Evolutionary conservation across 2,797 vertebrate genomes (phyloP).

Genomic region (Danio tinwini): DNA sequence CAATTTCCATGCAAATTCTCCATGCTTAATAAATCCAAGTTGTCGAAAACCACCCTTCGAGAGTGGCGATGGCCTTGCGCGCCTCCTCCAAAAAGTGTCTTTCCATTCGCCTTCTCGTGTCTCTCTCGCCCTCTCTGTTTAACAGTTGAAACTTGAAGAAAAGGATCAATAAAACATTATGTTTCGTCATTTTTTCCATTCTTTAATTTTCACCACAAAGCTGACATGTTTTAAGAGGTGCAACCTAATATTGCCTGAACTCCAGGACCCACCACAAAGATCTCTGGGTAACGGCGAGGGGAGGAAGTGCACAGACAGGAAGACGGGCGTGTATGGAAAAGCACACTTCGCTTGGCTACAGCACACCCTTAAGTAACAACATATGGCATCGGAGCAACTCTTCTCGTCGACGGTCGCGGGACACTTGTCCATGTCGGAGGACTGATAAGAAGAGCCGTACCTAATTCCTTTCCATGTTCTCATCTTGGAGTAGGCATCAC

Average conservation of each 20-base stretch:
- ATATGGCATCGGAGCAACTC: conserved; percentile 85
- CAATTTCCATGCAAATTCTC: conserved; percentile 49
- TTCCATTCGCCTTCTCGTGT: conserved; percentile 62
- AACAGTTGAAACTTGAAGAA: conserved; percentile 63
- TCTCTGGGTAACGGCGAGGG: conserved; percentile 88
- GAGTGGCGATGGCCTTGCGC: conserved; percentile 41
- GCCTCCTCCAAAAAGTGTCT: conserved; percentile 59
- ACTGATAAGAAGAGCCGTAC: conserved; percentile 84
- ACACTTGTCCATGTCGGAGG: conserved; percentile 68
- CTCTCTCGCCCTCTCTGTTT: conserved; percentile 45
- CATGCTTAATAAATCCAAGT: conserved; percentile 66
- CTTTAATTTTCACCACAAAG: conserved; percentile 84
- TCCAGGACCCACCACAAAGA: conserved; percentile 87
- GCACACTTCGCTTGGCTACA: conserved; percentile 81
- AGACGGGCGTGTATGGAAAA: conserved; percentile 94
- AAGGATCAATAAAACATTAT: conserved; percentile 74
- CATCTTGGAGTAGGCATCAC: conserved; percentile 87
- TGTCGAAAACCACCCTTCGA: conserved; percentile 63
- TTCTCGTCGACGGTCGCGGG: conserved; percentile 65
- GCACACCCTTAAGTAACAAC: conserved; percentile 85
- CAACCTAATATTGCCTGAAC: conserved; percentile 86
- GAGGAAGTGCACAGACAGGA: conserved; percentile 93
- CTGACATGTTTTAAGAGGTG: conserved; percentile 86
- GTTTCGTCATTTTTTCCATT: conserved; percentile 83
- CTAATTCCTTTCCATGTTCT: conserved; percentile 91